These are phyloP conservation scores for Piscicola geometra DNA, from an alignment of 2,888 invertebrate genomes.

Conservation along the genomic window DNA sequence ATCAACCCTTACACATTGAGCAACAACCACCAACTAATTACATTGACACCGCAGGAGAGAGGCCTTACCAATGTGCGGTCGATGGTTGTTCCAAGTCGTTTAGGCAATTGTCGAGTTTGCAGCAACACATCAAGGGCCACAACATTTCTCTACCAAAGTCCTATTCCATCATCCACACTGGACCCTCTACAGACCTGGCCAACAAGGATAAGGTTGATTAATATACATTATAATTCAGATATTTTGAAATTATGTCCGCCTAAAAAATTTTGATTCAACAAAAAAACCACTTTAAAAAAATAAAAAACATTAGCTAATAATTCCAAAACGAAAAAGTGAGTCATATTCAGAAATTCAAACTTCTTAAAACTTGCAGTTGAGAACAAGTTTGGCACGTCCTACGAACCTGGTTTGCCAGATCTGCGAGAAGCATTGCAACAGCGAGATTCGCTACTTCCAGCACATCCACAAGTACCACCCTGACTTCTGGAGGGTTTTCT, in stretches of 20 bases:
- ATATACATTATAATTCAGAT: not conserved
- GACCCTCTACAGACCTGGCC: not conserved
- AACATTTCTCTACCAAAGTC: conserved; percentile 63
- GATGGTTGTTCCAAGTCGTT: conserved; percentile 66
- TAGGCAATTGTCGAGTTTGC: conserved; percentile 95
- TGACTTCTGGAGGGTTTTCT: conserved; percentile 43
- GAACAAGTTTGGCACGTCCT: conserved; percentile 37
- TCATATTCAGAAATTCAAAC: too few relatives aligned
- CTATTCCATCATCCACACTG: conserved; percentile 34
- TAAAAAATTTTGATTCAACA: too few relatives aligned
- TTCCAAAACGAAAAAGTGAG: too few relatives aligned
- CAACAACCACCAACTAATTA: too few relatives aligned
- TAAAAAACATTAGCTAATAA: too few relatives aligned
- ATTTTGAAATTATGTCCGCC: too few relatives aligned
- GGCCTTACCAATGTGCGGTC: conserved; percentile 79
- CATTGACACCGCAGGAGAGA: conserved; percentile 76
- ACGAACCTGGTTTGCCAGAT: conserved; percentile 42
- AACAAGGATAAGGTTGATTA: conserved; percentile 25
- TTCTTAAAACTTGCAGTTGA: too few relatives aligned
- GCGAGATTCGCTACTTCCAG: conserved; percentile 41
- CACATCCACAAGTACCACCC: conserved; percentile 44
- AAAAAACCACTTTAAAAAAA: too few relatives aligned
- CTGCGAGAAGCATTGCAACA: conserved; percentile 42
- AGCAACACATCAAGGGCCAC: conserved; percentile 98
- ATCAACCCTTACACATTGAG: too few relatives aligned